Conservation (phyloP, 2,113 vertebrate genomes). For the Acrocephalus kingi region DNA sequence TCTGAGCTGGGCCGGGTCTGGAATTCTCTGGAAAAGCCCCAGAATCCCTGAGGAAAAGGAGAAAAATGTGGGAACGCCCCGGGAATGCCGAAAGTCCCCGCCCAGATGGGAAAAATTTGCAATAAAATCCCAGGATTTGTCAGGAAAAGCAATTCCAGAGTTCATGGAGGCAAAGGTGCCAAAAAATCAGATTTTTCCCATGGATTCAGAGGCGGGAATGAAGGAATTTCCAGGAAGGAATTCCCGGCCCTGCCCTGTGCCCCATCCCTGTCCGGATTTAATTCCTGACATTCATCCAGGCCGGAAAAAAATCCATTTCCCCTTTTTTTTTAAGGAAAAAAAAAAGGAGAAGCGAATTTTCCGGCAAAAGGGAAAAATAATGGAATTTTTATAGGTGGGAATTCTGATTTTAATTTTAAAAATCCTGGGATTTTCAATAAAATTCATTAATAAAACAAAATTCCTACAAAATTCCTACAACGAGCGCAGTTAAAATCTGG, state of each 20-base stretch:
- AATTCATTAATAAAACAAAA: not conserved
- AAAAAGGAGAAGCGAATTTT: not conserved
- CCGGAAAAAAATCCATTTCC: conserved; percentile 40
- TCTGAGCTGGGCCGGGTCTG: fast-evolving
- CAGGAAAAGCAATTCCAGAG: conserved; percentile 73
- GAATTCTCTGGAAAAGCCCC: not conserved
- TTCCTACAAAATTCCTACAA: not conserved
- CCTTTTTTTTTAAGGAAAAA: not conserved
- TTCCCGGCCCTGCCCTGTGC: conserved; percentile 69
- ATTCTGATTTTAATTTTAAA: not conserved
- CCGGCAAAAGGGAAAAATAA: not conserved
- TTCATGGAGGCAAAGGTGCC: conserved; percentile 50
- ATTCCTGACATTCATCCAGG: conserved; percentile 25
- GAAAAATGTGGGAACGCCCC: conserved; percentile 49
- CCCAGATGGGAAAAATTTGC: conserved; percentile 71
- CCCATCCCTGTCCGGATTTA: conserved; percentile 49
- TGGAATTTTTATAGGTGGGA: fast-evolving
- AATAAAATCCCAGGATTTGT: conserved; percentile 71
- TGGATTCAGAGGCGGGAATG: conserved; percentile 67
- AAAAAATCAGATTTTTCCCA: conserved; percentile 63
- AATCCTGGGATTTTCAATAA: not conserved
- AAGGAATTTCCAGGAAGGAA: conserved; percentile 67
- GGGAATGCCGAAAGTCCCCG: conserved; percentile 69
- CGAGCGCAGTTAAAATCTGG: not conserved
- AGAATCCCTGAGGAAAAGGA: not conserved